Evolutionary conservation across 2,113 vertebrate species (phyloP), one percentile per base, ranked within the genome.

Genomic region (Falcunculus frontatus): DNA sequence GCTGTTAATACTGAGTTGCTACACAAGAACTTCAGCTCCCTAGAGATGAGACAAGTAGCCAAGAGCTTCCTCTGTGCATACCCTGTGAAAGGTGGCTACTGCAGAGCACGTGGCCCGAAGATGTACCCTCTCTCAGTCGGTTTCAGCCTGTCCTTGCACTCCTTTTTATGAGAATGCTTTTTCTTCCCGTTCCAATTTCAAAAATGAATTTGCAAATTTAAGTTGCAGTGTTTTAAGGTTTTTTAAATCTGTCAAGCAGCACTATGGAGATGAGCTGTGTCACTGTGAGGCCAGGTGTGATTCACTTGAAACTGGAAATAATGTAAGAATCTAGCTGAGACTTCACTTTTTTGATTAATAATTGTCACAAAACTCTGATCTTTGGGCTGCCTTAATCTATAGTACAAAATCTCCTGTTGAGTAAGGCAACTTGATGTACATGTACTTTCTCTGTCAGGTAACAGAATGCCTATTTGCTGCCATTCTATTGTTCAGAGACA

Each of bases 291-390:
- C 94, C 90, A 96, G 95, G 93, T 96, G 84, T 91, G 87, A 96
- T 74, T 94, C 74, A 73, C 79, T 97, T 97, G 83, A 95, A 97
- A 97, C 89, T 94, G 93, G 92, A 97, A 96, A 88, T 97, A 82
- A 72, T 46, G 80, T 69, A 47, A 76, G 84, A 94, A 67, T 96
- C 89, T 75, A 91, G 77, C 73, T 97, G 95, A 97, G 92, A 84
- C 93, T 91, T 95, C 86, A 76, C 62, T 96, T 93, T 91, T 89
- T 60, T 8, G 22, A 91, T 97, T 96, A 91, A 79, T 94, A 96
- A 94, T 91, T 97, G 63, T 94, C 91, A 91, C 53, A 87, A 77
- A 79, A 62, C 82, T 94, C 60, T 95, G 20, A 73, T 90, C 32
- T 96, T 88, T 57, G 78, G 49, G 75, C 92, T 96, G 83, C 96